These are phyloP conservation scores for Cyclura pinguis DNA, from an alignment of 2,797 vertebrate species.

Conservation along the genomic window DNA sequence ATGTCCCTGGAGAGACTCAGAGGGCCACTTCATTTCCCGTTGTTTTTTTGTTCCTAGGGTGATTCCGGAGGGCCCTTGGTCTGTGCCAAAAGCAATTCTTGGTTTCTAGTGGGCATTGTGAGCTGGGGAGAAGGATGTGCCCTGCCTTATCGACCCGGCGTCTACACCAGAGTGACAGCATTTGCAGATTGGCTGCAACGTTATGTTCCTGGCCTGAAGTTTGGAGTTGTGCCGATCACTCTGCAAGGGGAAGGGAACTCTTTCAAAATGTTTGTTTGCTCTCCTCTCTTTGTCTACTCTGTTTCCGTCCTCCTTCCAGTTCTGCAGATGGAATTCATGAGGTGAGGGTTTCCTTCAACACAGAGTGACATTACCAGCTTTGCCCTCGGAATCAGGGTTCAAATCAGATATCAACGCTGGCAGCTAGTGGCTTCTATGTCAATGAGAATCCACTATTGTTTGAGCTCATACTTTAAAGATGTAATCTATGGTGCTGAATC, in stretches of 20 bases:
- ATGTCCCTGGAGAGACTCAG: background rate
- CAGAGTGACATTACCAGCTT: background rate
- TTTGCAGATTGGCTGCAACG: slow-evolving; percentile 76
- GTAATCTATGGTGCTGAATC: too few species aligned
- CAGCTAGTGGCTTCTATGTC: too few species aligned
- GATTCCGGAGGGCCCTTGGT: slow-evolving; percentile 85
- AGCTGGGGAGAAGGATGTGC: slow-evolving; percentile 85
- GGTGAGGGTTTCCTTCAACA: background rate
- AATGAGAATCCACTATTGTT: too few species aligned
- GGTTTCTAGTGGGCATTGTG: slow-evolving; percentile 79
- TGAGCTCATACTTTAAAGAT: too few species aligned
- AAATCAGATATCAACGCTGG: background rate
- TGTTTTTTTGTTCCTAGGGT: slow-evolving; percentile 71
- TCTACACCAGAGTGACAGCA: slow-evolving; percentile 78
- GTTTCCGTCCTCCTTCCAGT: background rate
- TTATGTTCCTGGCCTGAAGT: background rate
- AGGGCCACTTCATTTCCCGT: background rate
- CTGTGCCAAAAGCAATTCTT: slow-evolving; percentile 74
- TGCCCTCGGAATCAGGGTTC: too few species aligned
- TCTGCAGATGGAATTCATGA: background rate
- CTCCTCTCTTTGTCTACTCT: background rate
- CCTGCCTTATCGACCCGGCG: slow-evolving; percentile 73
- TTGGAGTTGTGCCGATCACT: slow-evolving; percentile 12
- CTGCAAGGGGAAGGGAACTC: background rate
- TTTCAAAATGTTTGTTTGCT: background rate